A percentile compares a stretch with the other conserved stretches of the same genome.
phyloP scores from a whole-genome alignment of 1,140 invertebrate genomes.

The Stenopsyche tienmushanensis region DNA sequence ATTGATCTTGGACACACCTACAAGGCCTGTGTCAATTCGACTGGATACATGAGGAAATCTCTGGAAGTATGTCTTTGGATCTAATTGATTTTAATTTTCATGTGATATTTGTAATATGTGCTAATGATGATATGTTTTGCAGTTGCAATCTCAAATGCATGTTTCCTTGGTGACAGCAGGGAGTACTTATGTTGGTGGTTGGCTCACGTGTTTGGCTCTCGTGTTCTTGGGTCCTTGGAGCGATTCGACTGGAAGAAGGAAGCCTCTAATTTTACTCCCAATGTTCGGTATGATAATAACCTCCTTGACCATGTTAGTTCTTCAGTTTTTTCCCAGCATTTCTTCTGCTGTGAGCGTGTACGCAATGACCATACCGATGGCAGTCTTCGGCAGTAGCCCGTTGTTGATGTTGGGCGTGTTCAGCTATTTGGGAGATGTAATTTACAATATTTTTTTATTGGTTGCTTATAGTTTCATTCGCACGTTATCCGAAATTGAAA shows the following conservation, averaged over 20 bases:
- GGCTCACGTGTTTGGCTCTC: slow-evolving; percentile 16
- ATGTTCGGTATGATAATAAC: slow-evolving; percentile 24
- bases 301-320: slow-evolving; percentile 2
- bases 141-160: slow-evolving; percentile 23
- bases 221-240: slow-evolving; percentile 34
- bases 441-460: too few relatives aligned
- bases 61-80: too few relatives aligned
- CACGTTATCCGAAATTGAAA: background rate
- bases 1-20: slow-evolving; percentile 30
- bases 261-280: slow-evolving; percentile 23
- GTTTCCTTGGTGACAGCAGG: slow-evolving; percentile 7
- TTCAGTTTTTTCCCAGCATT: slow-evolving; percentile 20
- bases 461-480: too few relatives aligned
- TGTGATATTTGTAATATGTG: too few relatives aligned
- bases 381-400: slow-evolving; percentile 17
- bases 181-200: slow-evolving; percentile 14
- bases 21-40: slow-evolving; percentile 17
- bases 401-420: slow-evolving; percentile 25
- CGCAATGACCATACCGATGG: slow-evolving; percentile 7
- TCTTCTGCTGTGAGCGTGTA: slow-evolving; percentile 18
- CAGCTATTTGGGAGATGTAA: slow-evolving; percentile 33
- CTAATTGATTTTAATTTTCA: too few relatives aligned
- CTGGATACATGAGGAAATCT: too few relatives aligned
- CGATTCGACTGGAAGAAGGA: slow-evolving; percentile 25
- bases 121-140: too few relatives aligned